Percentiles rank a stretch among this genome's conserved stretches.
Evolutionary conservation across 2,797 vertebrate genomes (phyloP).

Genomic region (Dendrocincla fuliginosa): DNA sequence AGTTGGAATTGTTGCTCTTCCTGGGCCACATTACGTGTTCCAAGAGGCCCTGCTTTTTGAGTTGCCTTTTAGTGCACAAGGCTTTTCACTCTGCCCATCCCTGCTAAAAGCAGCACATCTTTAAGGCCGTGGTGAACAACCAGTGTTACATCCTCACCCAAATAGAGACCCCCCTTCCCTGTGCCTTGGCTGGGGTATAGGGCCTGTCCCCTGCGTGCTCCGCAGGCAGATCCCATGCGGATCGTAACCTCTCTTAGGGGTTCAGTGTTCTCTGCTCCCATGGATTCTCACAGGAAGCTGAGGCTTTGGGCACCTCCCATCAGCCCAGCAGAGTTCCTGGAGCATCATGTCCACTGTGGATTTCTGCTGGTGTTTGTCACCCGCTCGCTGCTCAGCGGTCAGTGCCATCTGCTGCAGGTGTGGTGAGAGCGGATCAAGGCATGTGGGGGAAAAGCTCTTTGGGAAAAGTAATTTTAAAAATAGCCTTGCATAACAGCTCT

Average conservation of each 20-base stretch:
- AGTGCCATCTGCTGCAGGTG: background rate
- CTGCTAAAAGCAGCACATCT: background rate
- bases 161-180: background rate
- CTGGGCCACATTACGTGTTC: background rate
- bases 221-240: background rate
- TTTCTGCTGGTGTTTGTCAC: background rate
- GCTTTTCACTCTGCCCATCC: background rate
- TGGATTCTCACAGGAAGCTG: background rate
- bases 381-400: background rate
- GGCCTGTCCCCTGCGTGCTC: background rate
- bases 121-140: background rate
- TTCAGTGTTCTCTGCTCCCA: background rate
- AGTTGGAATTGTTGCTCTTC: background rate
- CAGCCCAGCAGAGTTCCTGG: background rate
- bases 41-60: background rate
- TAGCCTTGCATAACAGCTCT: conserved; percentile 6
- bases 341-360: rapidly evolving
- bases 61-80: background rate
- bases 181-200: rapidly evolving
- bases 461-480: conserved; percentile 5
- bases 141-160: background rate
- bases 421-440: background rate
- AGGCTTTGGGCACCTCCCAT: background rate
- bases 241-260: background rate
- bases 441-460: background rate